These are phyloP conservation scores for Ctenosaura bakeri DNA, from an alignment of 2,797 vertebrate species.

Conservation along the genomic window DNA sequence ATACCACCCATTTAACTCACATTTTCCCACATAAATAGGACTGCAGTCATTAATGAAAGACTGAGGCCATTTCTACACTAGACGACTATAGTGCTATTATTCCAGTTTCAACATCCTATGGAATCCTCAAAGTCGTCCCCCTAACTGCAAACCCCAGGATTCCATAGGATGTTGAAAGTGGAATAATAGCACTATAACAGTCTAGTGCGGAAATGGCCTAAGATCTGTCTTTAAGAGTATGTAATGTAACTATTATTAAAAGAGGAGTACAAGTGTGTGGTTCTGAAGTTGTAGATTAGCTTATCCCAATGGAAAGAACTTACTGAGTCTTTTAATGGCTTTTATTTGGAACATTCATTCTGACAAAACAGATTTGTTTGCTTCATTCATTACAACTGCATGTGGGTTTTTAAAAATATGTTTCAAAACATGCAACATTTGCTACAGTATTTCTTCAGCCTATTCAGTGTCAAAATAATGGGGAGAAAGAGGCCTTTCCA, in stretches of 20 bases:
- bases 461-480: not conserved
- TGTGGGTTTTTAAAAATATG: not conserved
- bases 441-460: not conserved
- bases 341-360: constrained; percentile 1
- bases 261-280: not conserved
- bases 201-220: no score
- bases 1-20: not conserved
- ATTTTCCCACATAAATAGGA: not conserved
- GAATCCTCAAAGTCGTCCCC: no score
- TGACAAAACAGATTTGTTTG: not conserved
- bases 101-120: no score
- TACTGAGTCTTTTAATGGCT: not conserved
- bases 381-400: not conserved
- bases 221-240: not conserved
- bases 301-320: not conserved
- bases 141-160: no score
- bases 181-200: no score
- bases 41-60: not conserved
- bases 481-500: not conserved
- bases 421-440: not conserved
- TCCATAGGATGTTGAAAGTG: no score
- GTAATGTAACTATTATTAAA: not conserved
- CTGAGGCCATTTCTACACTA: no score
- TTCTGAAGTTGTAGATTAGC: not conserved
- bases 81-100: no score